Percentiles rank a stretch among this genome's conserved stretches.
Conservation (phyloP, 2,113 vertebrate species). For the Speoplatyrhinus poulsoni region DNA sequence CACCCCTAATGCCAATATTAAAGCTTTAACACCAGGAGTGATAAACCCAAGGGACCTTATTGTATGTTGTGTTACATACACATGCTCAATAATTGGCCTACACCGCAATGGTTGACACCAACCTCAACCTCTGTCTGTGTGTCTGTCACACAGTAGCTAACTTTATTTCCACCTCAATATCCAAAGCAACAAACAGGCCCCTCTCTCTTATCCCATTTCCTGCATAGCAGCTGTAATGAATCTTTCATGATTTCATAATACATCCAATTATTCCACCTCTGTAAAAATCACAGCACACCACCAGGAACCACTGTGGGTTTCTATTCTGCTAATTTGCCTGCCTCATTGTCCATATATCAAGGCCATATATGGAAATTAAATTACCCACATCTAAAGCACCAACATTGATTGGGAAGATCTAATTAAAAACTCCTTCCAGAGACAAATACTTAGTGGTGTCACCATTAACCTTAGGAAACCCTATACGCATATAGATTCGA, state of each 20-base stretch:
- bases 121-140: neutral
- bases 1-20: neutral
- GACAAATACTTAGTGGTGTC: slow-evolving; percentile 7
- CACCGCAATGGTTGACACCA: neutral
- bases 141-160: neutral
- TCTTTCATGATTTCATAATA: slow-evolving; percentile 75
- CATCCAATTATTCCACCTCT: slow-evolving; percentile 66
- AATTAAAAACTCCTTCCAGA: slow-evolving; percentile 22
- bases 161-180: neutral
- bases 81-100: neutral
- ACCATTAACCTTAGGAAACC: slow-evolving; percentile 6
- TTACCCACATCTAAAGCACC: slow-evolving; percentile 26
- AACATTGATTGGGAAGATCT: slow-evolving; percentile 14
- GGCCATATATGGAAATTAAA: slow-evolving; percentile 57
- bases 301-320: slow-evolving; percentile 71
- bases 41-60: neutral
- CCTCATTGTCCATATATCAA: slow-evolving; percentile 55
- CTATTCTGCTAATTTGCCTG: slow-evolving; percentile 56
- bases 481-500: slow-evolving; percentile 7
- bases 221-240: slow-evolving; percentile 61
- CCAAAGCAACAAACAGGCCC: slow-evolving; percentile 51
- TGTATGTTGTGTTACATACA: neutral
- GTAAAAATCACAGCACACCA: slow-evolving; percentile 68
- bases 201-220: slow-evolving; percentile 62
- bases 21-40: neutral